Evolutionary conservation across 2,113 vertebrate species (phyloP).

Genomic region (Python bivittatus): DNA sequence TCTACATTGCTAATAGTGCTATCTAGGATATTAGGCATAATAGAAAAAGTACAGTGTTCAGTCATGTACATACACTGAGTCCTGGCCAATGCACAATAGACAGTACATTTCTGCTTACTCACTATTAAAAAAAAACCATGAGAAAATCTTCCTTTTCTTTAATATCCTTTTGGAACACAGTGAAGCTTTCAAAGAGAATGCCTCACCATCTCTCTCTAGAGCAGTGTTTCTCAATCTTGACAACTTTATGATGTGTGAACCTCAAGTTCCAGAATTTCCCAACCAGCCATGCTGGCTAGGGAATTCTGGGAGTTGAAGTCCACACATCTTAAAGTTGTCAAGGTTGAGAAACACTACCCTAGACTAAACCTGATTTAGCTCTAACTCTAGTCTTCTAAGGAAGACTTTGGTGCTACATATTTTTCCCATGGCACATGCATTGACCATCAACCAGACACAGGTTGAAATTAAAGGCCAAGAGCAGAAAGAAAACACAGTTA

Average conservation of each 20-base stretch:
- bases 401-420: background rate
- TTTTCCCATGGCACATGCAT: background rate
- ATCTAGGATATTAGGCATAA: background rate
- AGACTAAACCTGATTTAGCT: background rate
- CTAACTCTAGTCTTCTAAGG: background rate
- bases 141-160: background rate
- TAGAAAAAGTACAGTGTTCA: background rate
- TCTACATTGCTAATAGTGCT: background rate
- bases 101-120: background rate
- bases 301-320: background rate
- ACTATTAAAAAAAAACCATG: background rate
- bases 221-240: too few species aligned
- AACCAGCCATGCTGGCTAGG: background rate
- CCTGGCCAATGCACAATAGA: background rate
- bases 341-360: background rate
- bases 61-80: background rate
- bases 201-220: background rate
- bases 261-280: too few species aligned
- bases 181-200: background rate
- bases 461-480: conserved; percentile 14
- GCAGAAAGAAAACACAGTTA: background rate
- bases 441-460: background rate
- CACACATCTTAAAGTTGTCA: too few species aligned
- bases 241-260: too few species aligned
- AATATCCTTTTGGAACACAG: background rate